Evolutionary conservation across 2,113 vertebrate genomes (phyloP).

Genomic region (Pluvialis apricaria): DNA sequence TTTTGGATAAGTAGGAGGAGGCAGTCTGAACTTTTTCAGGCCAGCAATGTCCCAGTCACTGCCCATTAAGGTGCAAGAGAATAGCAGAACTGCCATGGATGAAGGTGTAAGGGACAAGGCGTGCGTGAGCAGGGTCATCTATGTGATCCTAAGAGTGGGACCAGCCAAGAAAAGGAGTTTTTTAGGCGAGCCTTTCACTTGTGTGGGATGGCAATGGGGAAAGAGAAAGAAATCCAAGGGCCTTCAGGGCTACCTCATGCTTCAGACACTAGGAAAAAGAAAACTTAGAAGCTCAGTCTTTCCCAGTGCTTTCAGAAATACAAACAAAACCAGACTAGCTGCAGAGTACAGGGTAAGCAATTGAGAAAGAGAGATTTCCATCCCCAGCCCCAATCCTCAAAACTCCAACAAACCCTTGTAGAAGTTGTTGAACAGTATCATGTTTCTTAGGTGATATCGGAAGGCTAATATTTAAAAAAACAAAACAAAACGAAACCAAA

Average conservation of each 20-base stretch:
- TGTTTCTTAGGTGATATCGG: background rate
- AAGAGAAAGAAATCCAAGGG: background rate
- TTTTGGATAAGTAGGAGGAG: background rate
- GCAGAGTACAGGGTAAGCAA: background rate
- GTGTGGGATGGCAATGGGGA: background rate
- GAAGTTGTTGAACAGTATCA: background rate
- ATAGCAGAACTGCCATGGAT: background rate
- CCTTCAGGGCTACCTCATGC: fast-evolving
- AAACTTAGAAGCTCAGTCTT: background rate
- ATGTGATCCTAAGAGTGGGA: background rate
- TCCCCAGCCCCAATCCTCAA: background rate
- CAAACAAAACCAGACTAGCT: background rate
- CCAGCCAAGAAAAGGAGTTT: background rate
- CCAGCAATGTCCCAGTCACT: background rate
- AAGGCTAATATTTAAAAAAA: background rate
- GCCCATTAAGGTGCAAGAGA: background rate
- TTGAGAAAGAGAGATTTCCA: background rate
- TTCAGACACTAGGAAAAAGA: background rate
- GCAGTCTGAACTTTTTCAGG: background rate
- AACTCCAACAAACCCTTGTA: background rate
- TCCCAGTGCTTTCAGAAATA: background rate
- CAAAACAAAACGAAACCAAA: background rate
- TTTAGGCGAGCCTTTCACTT: background rate
- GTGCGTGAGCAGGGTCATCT: background rate
- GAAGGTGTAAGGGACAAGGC: background rate